Evolutionary conservation across 2,113 vertebrate species (phyloP).

Genomic region (Ptilorrhoa leucosticta): DNA sequence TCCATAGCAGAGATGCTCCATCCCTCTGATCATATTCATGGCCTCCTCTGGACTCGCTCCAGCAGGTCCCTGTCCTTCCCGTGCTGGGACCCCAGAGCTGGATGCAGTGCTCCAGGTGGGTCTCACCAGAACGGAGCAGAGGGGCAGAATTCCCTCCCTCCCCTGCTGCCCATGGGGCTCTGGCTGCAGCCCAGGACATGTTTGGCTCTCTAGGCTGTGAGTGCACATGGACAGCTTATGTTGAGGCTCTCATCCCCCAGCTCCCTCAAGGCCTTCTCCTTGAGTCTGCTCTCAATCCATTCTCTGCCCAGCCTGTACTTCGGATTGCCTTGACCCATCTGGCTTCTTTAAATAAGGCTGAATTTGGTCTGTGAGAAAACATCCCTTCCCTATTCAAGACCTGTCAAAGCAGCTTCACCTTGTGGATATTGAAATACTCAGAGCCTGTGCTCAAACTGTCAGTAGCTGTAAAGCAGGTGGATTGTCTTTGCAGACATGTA

Average conservation of each 20-base stretch:
- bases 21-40: not conserved
- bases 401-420: not conserved
- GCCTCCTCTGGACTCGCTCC: not conserved
- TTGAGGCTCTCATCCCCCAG: not conserved
- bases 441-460: not conserved
- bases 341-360: not conserved
- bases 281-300: not conserved
- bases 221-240: no score
- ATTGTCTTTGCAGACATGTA: not conserved
- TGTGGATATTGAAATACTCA: not conserved
- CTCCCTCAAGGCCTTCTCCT: not conserved
- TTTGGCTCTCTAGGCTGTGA: not conserved
- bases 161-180: not conserved
- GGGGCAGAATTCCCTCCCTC: not conserved
- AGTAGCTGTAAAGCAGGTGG: not conserved
- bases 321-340: not conserved
- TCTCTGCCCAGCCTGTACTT: not conserved
- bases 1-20: accelerated
- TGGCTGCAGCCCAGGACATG: not conserved
- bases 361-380: not conserved
- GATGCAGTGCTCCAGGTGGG: not conserved
- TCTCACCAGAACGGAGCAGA: not conserved
- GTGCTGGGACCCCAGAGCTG: not conserved
- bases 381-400: not conserved
- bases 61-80: not conserved